Conservation (phyloP, 2,113 vertebrate species). For the Xiphophorus maculatus region DNA sequence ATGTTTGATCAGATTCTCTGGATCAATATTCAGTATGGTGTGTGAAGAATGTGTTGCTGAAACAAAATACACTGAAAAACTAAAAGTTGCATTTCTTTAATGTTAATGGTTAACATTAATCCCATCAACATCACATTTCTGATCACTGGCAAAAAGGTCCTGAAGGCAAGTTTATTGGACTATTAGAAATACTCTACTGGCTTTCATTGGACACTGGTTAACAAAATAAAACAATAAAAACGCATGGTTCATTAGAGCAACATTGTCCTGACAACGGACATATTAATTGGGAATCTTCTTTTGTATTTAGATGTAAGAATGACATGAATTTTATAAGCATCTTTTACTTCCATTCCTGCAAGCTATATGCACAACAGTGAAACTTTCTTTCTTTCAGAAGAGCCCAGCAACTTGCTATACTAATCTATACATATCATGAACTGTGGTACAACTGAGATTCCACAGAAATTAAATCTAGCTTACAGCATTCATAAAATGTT, state of each 20-base stretch:
- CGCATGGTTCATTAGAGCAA: neutral
- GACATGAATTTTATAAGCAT: neutral
- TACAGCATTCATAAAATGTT: conserved; percentile 11
- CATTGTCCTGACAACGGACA: conserved; percentile 1
- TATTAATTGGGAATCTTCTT: conserved; percentile 2
- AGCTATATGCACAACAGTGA: neutral
- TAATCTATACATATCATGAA: conserved; percentile 21
- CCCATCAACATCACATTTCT: conserved; percentile 3
- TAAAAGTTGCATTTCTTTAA: neutral
- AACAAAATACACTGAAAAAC: neutral
- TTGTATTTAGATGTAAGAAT: conserved; percentile 19
- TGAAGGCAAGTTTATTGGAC: conserved; percentile 43
- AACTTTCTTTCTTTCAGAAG: neutral
- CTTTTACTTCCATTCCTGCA: neutral
- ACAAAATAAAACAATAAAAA: conserved; percentile 31
- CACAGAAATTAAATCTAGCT: conserved; percentile 22
- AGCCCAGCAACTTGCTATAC: conserved; percentile 1
- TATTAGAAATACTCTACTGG: conserved; percentile 7
- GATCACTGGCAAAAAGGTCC: conserved; percentile 27
- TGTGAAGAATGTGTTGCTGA: neutral
- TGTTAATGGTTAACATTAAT: conserved; percentile 12
- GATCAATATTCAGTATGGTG: no score
- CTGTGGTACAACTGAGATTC: conserved; percentile 13
- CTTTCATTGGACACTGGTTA: conserved; percentile 31
- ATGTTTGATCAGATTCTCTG: neutral